phyloP scores from a whole-genome alignment of 2,797 vertebrate genomes.

The Sternarchorhynchus goeldii region DNA sequence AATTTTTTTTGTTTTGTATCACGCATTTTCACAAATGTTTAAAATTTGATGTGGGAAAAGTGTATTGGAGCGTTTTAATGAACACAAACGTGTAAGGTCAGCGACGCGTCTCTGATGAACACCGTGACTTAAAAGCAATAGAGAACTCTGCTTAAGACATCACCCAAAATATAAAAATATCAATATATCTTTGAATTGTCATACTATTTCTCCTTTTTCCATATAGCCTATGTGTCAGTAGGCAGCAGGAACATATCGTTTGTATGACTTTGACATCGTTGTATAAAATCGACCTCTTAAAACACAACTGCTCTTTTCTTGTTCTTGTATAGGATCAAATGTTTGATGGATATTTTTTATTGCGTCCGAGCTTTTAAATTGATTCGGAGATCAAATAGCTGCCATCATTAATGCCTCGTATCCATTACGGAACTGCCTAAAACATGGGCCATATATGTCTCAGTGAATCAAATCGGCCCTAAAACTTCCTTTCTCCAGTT shows the following conservation, averaged over 20 bases:
- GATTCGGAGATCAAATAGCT: conserved; percentile 64
- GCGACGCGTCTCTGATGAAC: conserved; percentile 19
- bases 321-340: conserved; percentile 65
- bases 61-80: background rate
- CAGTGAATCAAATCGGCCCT: conserved; percentile 55
- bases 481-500: conserved; percentile 45
- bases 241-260: conserved; percentile 39
- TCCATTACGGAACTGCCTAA: conserved; percentile 67
- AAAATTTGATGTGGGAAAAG: background rate
- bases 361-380: conserved; percentile 62
- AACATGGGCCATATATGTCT: conserved; percentile 49
- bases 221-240: conserved; percentile 24
- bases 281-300: conserved; percentile 60
- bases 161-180: conserved; percentile 2
- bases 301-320: conserved; percentile 59
- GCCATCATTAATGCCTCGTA: conserved; percentile 69
- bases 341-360: conserved; percentile 66
- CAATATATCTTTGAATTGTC: conserved; percentile 26
- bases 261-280: conserved; percentile 43
- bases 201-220: conserved; percentile 29
- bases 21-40: conserved; percentile 10
- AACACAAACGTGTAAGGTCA: conserved; percentile 7
- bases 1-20: conserved; percentile 26
- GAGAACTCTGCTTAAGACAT: conserved; percentile 20
- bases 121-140: conserved; percentile 48